phyloP scores from a whole-genome alignment of 2,113 vertebrate genomes.

The Pontoporia blainvillei region DNA sequence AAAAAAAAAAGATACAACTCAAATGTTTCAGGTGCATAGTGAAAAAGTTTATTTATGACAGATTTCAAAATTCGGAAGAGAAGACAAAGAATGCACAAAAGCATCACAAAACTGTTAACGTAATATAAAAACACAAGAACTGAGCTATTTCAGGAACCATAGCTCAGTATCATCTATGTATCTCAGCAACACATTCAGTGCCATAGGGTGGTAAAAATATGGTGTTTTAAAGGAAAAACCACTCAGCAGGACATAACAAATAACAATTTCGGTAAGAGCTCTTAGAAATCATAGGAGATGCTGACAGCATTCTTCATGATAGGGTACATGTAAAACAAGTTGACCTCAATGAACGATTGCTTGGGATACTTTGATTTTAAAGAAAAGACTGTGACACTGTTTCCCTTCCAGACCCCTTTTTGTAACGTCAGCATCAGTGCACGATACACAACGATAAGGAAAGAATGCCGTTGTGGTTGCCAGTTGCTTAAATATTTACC shows the following conservation, averaged over 20 bases:
- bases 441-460: neutral
- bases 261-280: conserved; percentile 40
- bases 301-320: neutral
- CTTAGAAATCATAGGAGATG: conserved; percentile 56
- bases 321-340: neutral
- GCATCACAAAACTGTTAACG: conserved; percentile 78
- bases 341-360: neutral
- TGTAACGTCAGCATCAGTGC: neutral
- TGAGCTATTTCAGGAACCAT: conserved; percentile 54
- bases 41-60: conserved; percentile 83
- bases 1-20: conserved; percentile 26
- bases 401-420: conserved; percentile 20
- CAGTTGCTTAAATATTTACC: conserved; percentile 33
- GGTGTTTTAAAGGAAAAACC: conserved; percentile 54
- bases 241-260: conserved; percentile 58
- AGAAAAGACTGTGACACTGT: conserved; percentile 4
- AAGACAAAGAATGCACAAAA: conserved; percentile 71
- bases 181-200: conserved; percentile 67
- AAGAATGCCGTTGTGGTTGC: conserved; percentile 26
- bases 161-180: conserved; percentile 56
- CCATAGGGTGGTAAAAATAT: conserved; percentile 47
- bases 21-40: conserved; percentile 74
- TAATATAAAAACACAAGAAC: conserved; percentile 77
- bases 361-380: neutral
- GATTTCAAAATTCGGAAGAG: conserved; percentile 62